Evolutionary conservation across 2,113 vertebrate species (phyloP), one percentile per base, ranked within the genome.

Genomic region (Lontra canadensis): DNA sequence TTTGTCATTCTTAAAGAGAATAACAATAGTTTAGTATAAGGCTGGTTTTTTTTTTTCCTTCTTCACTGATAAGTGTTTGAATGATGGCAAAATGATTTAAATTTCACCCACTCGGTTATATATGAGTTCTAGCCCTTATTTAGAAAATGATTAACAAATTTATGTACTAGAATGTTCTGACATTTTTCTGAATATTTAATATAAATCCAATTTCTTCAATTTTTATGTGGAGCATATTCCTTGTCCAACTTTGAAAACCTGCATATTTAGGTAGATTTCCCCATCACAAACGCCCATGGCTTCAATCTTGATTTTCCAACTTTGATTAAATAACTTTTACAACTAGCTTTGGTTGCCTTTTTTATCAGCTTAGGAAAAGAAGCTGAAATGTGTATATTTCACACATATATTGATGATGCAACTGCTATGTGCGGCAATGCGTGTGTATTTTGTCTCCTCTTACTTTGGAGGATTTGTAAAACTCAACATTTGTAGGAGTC

Each of bases 81-180:
- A 52, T 94, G 89, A 95, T 57, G 81, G 92, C 90, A 96, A 85
- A 97, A 96, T 96, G 57, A 96, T 98, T 98, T 96, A 97, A 85
- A 69, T 96, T 36, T 92, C 84, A 91, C 84, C 49, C 6, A 96
- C 36, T 87, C 94, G 96, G 55, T 96, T 96, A 71, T 71, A 61
- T 44, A 90, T 97, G n/a, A 81, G 96, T 44, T 94, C 94, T 81
- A 90, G 69, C 96, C 90, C 93, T 98, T 98, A 98, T 98, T 92
- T 98, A 86, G 21, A 97, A 82, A 96, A 84, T 79, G 47, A 98
- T 98, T 96, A 98, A 67, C 31, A 98, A 85, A 39, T 93, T 98
- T 97, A 95, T 96, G 47, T 88, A 36, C 76, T 76, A 96, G 87
- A 96, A 97, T 93, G 67, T 98, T 94, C 81, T 96, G 88, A 74